Conservation (phyloP, 2,113 vertebrate genomes). For the Carettochelys insculpta region DNA sequence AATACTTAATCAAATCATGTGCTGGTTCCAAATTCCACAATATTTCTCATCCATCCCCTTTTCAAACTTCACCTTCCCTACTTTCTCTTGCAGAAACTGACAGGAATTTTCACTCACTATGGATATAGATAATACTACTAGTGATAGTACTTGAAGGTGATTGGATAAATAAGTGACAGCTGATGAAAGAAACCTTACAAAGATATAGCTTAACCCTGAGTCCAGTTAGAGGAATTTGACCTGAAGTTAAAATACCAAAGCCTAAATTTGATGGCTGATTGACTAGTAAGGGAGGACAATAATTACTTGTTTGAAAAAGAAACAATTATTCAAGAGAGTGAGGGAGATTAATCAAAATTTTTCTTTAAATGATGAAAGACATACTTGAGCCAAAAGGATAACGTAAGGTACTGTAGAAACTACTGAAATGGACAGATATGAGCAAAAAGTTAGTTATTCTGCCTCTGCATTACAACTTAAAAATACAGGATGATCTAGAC, state of each 20-base stretch:
- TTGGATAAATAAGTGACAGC: neutral
- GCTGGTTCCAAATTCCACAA: neutral
- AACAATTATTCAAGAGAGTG: neutral
- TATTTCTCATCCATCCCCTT: neutral
- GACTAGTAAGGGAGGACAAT: neutral
- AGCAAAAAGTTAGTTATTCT: neutral
- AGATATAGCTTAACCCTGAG: neutral
- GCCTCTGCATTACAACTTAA: neutral
- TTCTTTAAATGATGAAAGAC: neutral
- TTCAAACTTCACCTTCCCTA: neutral
- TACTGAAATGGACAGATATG: slow-evolving; percentile 15
- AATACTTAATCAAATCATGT: neutral
- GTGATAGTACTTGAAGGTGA: neutral
- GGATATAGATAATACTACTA: neutral
- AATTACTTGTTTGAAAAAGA: fast-evolving
- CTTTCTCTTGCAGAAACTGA: neutral
- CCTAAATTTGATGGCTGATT: neutral
- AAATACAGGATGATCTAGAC: neutral
- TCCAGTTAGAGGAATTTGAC: neutral
- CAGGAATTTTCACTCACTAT: neutral
- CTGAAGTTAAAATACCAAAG: neutral
- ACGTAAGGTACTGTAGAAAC: neutral
- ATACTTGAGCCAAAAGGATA: neutral
- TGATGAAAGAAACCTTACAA: neutral
- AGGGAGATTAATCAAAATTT: neutral